phyloP scores from a whole-genome alignment of 2,797 vertebrate species.

The Alca torda region DNA sequence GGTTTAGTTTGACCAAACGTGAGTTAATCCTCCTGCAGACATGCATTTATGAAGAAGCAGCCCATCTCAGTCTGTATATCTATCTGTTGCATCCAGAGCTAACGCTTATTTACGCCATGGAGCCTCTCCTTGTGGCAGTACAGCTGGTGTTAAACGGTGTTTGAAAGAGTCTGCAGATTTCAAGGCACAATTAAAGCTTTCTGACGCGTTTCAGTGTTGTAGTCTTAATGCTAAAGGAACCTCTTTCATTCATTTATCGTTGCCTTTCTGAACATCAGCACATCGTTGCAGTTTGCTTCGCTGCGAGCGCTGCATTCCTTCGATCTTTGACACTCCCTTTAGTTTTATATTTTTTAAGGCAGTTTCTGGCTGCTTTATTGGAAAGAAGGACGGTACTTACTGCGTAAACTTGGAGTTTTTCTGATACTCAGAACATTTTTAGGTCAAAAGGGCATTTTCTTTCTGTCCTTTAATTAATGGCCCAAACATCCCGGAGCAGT shows the following conservation, averaged over 20 bases:
- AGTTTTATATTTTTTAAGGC: not conserved
- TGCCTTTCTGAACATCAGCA: not conserved
- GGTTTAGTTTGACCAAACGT: not conserved
- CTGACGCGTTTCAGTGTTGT: not conserved
- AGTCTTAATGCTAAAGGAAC: not conserved
- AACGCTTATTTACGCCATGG: rapidly evolving
- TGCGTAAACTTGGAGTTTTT: not conserved
- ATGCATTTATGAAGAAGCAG: rapidly evolving
- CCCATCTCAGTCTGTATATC: rapidly evolving
- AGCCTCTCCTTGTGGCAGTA: not conserved
- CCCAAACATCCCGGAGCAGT: not conserved
- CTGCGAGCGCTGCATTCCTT: not conserved
- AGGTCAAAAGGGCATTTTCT: not conserved
- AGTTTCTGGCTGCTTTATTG: not conserved
- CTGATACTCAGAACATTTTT: not conserved
- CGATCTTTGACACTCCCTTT: not conserved
- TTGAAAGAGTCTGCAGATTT: not conserved
- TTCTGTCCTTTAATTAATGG: not conserved
- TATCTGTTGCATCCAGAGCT: not conserved
- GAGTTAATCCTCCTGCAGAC: not conserved
- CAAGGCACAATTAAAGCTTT: not conserved
- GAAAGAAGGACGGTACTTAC: not conserved
- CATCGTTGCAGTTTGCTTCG: not conserved
- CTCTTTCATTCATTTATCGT: not conserved
- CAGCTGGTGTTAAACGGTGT: not conserved